Evolutionary conservation across 2,888 invertebrate species (phyloP).

Genomic region (Julus scanicus): DNA sequence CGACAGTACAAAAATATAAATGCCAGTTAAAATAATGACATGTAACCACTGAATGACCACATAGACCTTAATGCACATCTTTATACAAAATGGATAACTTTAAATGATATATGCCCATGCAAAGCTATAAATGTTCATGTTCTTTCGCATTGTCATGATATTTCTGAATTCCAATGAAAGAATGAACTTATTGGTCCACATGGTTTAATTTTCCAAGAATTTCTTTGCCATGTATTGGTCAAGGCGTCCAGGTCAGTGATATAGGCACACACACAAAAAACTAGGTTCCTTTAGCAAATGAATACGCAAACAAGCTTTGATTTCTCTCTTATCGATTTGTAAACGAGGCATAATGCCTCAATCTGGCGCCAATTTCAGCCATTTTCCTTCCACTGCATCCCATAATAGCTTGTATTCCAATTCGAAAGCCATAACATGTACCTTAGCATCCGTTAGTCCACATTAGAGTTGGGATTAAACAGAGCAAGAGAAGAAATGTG

Average conservation of each 20-base stretch:
- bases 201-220: background rate
- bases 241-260: background rate
- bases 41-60: too few species aligned
- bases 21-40: too few species aligned
- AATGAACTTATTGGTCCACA: too few species aligned
- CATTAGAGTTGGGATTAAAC: background rate
- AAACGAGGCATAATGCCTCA: background rate
- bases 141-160: too few species aligned
- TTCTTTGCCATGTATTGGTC: background rate
- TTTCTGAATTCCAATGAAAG: too few species aligned
- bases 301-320: conserved; percentile 25
- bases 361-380: conserved; percentile 10
- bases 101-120: too few species aligned
- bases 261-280: background rate
- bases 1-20: too few species aligned
- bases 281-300: background rate
- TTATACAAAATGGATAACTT: too few species aligned
- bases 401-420: background rate
- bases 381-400: background rate
- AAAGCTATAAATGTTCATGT: too few species aligned
- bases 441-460: background rate
- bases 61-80: too few species aligned
- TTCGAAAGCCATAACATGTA: conserved; percentile 11
- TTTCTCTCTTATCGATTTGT: conserved; percentile 23
- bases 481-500: background rate